A percentile compares a stretch with the other conserved stretches of the same genome.
phyloP scores from a whole-genome alignment of 2,113 vertebrate species.

The Phylloscopus trochilus region DNA sequence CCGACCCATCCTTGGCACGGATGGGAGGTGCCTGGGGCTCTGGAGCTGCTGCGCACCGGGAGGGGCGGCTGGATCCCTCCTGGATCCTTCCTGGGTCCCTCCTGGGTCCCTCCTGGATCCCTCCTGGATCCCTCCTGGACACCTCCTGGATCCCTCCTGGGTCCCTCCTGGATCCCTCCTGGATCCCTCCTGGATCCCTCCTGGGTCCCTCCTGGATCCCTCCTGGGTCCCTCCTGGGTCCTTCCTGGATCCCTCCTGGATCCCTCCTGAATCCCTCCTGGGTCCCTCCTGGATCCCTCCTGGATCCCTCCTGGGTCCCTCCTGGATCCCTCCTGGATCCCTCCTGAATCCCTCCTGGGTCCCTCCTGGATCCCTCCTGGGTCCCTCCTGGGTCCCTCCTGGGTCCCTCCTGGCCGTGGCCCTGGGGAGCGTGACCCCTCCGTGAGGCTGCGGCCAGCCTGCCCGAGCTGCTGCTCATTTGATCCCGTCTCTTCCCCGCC shows the following conservation, averaged over 20 bases:
- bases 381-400: too few relatives aligned
- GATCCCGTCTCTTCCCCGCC: not conserved
- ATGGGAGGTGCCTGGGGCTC: not conserved
- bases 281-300: not conserved
- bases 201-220: not conserved
- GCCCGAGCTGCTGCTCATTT: constrained; percentile 29
- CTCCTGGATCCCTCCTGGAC: too few relatives aligned
- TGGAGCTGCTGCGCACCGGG: fast-evolving
- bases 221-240: not conserved
- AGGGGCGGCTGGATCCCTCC: not conserved
- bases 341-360: too few relatives aligned
- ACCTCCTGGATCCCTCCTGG: too few relatives aligned
- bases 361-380: not conserved
- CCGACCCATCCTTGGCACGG: not conserved
- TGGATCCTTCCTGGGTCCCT: too few relatives aligned
- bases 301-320: too few relatives aligned
- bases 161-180: not conserved
- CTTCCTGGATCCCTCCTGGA: too few relatives aligned
- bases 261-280: too few relatives aligned
- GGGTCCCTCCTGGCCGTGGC: not conserved
- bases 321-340: not conserved
- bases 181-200: not conserved
- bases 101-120: too few relatives aligned
- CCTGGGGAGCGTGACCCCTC: not conserved
- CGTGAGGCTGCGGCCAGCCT: not conserved